Conservation (phyloP, 2,888 invertebrate species). For the Rugalucina vietnamica region DNA sequence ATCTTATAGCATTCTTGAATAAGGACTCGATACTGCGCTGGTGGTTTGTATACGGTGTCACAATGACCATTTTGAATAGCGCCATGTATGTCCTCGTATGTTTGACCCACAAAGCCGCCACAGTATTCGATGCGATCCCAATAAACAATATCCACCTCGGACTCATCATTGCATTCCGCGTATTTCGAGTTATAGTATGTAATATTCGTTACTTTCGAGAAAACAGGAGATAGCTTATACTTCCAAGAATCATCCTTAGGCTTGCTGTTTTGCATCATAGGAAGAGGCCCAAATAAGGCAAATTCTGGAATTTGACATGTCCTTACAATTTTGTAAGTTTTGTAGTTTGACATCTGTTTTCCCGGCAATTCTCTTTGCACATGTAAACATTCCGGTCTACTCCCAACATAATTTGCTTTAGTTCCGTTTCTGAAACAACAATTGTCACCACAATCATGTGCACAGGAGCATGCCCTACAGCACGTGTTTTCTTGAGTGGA, state of each 20-base stretch:
- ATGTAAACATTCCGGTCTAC: not conserved
- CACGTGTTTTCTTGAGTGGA: not conserved
- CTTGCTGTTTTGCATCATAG: too few relatives aligned
- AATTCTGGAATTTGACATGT: not conserved
- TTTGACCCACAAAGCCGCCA: not conserved
- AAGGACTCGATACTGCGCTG: not conserved
- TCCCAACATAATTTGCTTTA: not conserved
- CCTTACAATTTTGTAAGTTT: not conserved
- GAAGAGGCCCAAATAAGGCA: not conserved
- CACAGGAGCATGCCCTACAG: not conserved
- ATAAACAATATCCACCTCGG: not conserved
- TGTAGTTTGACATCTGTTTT: not conserved
- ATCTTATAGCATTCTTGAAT: not conserved
- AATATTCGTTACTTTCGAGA: not conserved
- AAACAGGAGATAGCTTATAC: not conserved
- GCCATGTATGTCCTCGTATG: not conserved
- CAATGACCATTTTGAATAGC: not conserved
- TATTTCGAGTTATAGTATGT: not conserved
- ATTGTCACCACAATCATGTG: not conserved
- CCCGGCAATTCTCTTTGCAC: not conserved
- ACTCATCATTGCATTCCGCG: not conserved
- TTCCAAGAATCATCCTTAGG: not conserved
- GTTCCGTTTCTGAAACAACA: not conserved
- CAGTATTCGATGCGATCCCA: not conserved
- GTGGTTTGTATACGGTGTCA: not conserved